Conservation (phyloP, 1,140 invertebrate genomes). For the Anastatus disparis region DNA sequence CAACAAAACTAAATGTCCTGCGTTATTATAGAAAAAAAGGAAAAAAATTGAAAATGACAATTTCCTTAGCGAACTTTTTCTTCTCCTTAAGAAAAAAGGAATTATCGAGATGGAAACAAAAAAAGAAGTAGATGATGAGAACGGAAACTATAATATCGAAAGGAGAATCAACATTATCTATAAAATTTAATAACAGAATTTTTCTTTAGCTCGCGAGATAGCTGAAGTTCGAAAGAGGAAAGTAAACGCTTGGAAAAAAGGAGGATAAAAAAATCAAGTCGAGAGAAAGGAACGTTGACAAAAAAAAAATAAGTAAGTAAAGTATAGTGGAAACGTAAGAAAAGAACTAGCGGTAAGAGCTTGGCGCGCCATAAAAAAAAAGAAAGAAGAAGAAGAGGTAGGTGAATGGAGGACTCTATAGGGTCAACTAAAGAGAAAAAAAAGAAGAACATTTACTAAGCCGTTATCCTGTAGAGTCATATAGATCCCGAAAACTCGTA, state of each 20-base stretch:
- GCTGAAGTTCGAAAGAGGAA: conserved; percentile 9
- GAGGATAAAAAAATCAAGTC: background rate
- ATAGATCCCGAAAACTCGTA: background rate
- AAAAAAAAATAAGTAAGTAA: conserved; percentile 1
- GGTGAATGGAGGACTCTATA: too few species aligned
- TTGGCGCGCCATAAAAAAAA: conserved; percentile 11
- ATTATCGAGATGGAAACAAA: too few species aligned
- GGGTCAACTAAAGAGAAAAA: too few species aligned
- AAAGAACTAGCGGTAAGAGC: conserved; percentile 2
- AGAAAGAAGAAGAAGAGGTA: conserved; percentile 11
- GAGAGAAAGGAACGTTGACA: background rate
- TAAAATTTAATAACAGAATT: conserved; percentile 6
- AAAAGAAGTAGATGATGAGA: too few species aligned
- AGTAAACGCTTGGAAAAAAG: background rate
- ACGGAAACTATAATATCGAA: background rate
- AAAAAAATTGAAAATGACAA: too few species aligned
- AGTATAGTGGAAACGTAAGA: too few species aligned
- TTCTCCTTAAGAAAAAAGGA: too few species aligned
- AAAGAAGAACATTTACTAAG: background rate
- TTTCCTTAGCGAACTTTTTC: too few species aligned
- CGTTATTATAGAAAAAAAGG: too few species aligned
- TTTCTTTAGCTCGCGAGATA: background rate
- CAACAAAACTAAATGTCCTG: too few species aligned
- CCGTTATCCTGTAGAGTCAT: too few species aligned
- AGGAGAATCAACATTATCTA: background rate